phyloP scores from a whole-genome alignment of 1,140 invertebrate species.

The Drosophila repletoides region DNA sequence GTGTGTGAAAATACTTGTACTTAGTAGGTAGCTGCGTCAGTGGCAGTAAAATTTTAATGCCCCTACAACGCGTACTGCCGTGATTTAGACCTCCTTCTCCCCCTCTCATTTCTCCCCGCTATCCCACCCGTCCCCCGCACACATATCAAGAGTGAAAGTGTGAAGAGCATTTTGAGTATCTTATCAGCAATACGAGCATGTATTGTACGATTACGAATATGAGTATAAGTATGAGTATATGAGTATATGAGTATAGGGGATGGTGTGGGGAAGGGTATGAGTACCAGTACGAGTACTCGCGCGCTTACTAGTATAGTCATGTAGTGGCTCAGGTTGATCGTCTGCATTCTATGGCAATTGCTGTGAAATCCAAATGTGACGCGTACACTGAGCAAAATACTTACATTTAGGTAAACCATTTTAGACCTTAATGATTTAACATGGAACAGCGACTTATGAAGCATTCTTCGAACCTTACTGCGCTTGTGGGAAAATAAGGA shows the following conservation, averaged over 20 bases:
- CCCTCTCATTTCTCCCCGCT: neutral
- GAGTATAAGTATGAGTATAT: neutral
- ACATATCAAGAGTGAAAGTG: slow-evolving; percentile 43
- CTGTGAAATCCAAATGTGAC: slow-evolving; percentile 15
- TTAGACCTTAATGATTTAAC: no score
- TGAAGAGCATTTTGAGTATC: slow-evolving; percentile 59
- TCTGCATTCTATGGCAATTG: slow-evolving; percentile 7
- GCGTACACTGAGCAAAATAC: slow-evolving; percentile 14
- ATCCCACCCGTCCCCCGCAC: neutral
- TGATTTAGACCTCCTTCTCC: slow-evolving; percentile 38
- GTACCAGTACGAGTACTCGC: neutral
- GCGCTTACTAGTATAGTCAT: neutral
- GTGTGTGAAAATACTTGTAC: slow-evolving; percentile 33
- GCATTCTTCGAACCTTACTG: no score
- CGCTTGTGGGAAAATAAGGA: no score
- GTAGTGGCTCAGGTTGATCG: slow-evolving; percentile 6
- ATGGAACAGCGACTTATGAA: no score
- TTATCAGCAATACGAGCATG: slow-evolving; percentile 53
- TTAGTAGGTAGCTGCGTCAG: slow-evolving; percentile 32
- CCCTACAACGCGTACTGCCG: slow-evolving; percentile 31
- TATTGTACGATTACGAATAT: slow-evolving; percentile 33
- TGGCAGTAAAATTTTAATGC: slow-evolving; percentile 74
- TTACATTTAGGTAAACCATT: no score
- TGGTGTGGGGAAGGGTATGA: neutral
- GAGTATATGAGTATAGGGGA: neutral